These are phyloP conservation scores for Andrena bucephala DNA, from an alignment of 2,888 invertebrate genomes.

Conservation along the genomic window DNA sequence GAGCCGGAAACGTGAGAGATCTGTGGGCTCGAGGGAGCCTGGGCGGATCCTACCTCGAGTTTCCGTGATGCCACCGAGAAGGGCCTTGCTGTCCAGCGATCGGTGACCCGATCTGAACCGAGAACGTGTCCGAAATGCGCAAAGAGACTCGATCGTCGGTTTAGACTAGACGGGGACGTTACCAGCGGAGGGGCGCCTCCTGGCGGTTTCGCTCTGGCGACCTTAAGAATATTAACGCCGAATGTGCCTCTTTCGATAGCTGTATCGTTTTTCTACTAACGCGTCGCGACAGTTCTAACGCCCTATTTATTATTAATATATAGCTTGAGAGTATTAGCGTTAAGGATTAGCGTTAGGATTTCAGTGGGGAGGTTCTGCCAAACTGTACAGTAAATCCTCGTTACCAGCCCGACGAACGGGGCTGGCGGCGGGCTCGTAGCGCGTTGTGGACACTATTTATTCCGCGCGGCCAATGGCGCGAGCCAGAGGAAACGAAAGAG, in stretches of 20 bases:
- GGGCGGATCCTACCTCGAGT: slow-evolving; percentile 33
- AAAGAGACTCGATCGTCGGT: slow-evolving; percentile 30
- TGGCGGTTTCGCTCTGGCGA: slow-evolving; percentile 1
- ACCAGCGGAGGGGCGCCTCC: slow-evolving; percentile 52
- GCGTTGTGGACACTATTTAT: too few relatives aligned
- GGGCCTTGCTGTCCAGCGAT: not conserved
- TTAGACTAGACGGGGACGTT: slow-evolving; percentile 53
- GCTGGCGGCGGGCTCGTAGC: too few relatives aligned
- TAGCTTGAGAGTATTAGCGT: slow-evolving; percentile 7
- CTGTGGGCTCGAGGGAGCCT: slow-evolving; percentile 21
- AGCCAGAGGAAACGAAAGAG: too few relatives aligned
- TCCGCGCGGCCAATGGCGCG: too few relatives aligned
- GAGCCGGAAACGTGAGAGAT: slow-evolving; percentile 65
- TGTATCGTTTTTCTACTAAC: slow-evolving; percentile 19
- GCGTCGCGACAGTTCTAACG: slow-evolving; percentile 27
- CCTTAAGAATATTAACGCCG: not conserved
- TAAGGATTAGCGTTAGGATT: slow-evolving; percentile 36
- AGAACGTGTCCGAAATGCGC: not conserved
- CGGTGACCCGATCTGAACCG: not conserved
- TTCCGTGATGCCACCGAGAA: slow-evolving; percentile 35
- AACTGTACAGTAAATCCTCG: not conserved
- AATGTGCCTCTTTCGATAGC: slow-evolving; percentile 21
- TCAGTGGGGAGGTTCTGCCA: slow-evolving; percentile 22
- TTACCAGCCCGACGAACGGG: too few relatives aligned
- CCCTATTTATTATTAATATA: slow-evolving; percentile 54